Conservation (phyloP, 2,113 vertebrate genomes). For the Cyprinodon variegatus region DNA sequence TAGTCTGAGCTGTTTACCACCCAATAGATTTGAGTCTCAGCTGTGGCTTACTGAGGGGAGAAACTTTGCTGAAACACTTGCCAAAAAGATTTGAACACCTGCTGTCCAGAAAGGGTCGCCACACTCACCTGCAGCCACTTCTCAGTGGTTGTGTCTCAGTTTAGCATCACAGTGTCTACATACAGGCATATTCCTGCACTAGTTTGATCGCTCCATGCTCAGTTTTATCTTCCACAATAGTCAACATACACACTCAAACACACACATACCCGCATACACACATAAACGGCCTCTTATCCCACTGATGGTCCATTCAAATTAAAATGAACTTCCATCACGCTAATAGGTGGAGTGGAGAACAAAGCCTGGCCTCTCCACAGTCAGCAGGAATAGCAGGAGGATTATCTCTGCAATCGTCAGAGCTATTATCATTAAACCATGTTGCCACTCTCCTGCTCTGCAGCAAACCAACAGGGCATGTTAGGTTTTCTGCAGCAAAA, state of each 20-base stretch:
- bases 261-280: constrained; percentile 8
- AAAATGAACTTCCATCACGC: constrained; percentile 76
- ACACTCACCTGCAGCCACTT: constrained; percentile 45
- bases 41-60: constrained; percentile 35
- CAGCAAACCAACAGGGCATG: constrained; percentile 40
- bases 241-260: constrained; percentile 2
- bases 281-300: constrained; percentile 40
- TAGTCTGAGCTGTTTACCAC: constrained; percentile 23
- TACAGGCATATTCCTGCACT: constrained; percentile 3
- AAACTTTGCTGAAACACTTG: constrained; percentile 55
- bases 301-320: constrained; percentile 76
- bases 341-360: constrained; percentile 73
- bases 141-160: constrained; percentile 31
- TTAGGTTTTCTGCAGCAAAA: constrained; percentile 35
- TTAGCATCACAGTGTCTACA: constrained; percentile 16
- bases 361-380: constrained; percentile 71
- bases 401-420: constrained; percentile 68
- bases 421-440: constrained; percentile 70
- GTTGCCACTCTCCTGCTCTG: constrained; percentile 41
- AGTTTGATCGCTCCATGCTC: constrained; percentile 16
- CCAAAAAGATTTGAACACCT: constrained; percentile 67
- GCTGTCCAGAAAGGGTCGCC: constrained; percentile 52
- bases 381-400: constrained; percentile 68
- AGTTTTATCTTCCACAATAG: constrained; percentile 31
- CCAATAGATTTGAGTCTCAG: constrained; percentile 49